Evolutionary conservation across 2,797 vertebrate species (phyloP).

Genomic region (Okamejei kenojei): DNA sequence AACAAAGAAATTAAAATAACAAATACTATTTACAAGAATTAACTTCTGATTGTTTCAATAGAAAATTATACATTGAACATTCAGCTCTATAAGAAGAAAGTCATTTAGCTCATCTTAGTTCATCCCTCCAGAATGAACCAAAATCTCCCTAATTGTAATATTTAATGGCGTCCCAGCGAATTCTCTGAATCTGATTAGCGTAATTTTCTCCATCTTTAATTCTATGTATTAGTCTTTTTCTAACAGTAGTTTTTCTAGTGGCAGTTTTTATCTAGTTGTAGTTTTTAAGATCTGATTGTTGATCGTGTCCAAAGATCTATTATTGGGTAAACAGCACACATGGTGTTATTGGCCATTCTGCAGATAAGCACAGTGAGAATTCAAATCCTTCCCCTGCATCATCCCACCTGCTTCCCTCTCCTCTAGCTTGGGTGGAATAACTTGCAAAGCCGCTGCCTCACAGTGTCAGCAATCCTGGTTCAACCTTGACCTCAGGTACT

Average conservation of each 20-base stretch:
- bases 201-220: not conserved
- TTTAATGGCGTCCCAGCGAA: not conserved
- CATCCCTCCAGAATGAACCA: not conserved
- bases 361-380: not conserved
- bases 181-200: not conserved
- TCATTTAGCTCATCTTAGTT: not conserved
- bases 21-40: conserved; percentile 31
- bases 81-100: too few species aligned
- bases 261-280: too few species aligned
- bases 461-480: too few species aligned
- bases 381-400: not conserved
- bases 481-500: too few species aligned
- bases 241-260: too few species aligned
- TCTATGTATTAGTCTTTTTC: not conserved
- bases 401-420: too few species aligned
- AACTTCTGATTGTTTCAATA: not conserved
- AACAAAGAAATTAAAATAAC: conserved; percentile 41
- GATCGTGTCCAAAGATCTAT: not conserved
- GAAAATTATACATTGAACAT: not conserved
- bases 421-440: too few species aligned
- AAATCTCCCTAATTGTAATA: not conserved
- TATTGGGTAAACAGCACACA: not conserved
- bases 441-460: too few species aligned
- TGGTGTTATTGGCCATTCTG: not conserved
- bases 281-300: not conserved